These are phyloP conservation scores for Plagodis dolabraria DNA, from an alignment of 2,888 invertebrate species.

Conservation along the genomic window DNA sequence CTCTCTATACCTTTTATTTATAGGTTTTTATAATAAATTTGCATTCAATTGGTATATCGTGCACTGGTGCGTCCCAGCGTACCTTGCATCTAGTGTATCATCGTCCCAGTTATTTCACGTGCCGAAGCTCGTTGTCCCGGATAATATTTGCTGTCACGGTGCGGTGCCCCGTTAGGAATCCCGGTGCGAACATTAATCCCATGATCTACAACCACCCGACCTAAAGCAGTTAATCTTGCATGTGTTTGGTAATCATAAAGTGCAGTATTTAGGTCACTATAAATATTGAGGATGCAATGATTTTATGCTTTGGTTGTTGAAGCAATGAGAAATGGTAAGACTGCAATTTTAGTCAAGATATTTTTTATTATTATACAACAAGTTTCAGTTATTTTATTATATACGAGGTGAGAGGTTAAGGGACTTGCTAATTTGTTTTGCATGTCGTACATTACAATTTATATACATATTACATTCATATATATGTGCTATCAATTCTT, in stretches of 20 bases:
- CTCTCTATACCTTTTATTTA: too few relatives aligned
- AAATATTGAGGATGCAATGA: constrained; percentile 3
- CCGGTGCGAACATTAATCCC: constrained; percentile 50
- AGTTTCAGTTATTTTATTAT: too few relatives aligned
- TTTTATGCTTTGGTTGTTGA: too few relatives aligned
- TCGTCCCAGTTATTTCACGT: constrained; percentile 28
- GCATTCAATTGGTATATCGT: constrained; percentile 26
- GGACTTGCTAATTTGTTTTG: too few relatives aligned
- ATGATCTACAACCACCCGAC: constrained; percentile 44
- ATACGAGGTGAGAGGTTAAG: too few relatives aligned
- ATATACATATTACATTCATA: too few relatives aligned
- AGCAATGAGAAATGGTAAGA: too few relatives aligned
- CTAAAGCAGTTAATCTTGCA: constrained; percentile 36
- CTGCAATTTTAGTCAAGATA: too few relatives aligned
- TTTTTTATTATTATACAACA: too few relatives aligned
- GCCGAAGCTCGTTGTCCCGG: constrained; percentile 35
- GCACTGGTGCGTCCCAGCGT: constrained; percentile 1
- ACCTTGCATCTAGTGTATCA: neutral
- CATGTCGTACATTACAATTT: too few relatives aligned
- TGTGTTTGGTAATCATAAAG: constrained; percentile 28
- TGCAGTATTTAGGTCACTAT: constrained; percentile 20
- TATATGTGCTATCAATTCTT: too few relatives aligned
- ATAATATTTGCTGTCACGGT: constrained; percentile 40
- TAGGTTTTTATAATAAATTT: constrained; percentile 9
- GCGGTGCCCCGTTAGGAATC: constrained; percentile 38